phyloP scores from a whole-genome alignment of 1,140 invertebrate genomes.

The Drosophila mauritiana region DNA sequence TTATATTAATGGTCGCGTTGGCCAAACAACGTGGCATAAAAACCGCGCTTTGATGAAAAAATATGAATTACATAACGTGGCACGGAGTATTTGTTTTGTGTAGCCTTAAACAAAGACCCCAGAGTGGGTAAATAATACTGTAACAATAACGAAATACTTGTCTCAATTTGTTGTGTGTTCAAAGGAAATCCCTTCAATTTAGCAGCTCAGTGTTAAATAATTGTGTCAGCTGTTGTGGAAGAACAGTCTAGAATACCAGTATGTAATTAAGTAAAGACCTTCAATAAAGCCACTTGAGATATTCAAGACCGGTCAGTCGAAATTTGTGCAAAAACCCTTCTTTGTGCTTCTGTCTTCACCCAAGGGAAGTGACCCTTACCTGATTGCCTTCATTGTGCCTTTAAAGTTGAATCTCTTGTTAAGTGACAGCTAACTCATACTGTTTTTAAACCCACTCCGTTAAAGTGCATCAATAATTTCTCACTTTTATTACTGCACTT shows the following conservation, averaged over 20 bases:
- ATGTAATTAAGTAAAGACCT: constrained; percentile 5
- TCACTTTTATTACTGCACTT: constrained; percentile 54
- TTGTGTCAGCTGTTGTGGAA: constrained; percentile 11
- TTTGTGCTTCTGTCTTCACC: neutral
- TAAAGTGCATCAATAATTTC: constrained; percentile 38
- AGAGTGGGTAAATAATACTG: constrained; percentile 2
- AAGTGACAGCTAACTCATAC: constrained; percentile 9
- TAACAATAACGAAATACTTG: constrained; percentile 27
- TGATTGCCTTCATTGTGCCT: constrained; percentile 27
- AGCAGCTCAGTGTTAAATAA: constrained; percentile 22
- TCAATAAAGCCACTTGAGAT: constrained; percentile 9
- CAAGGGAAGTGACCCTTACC: constrained; percentile 4
- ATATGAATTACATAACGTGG: neutral
- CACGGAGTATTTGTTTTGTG: neutral
- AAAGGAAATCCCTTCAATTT: constrained; percentile 6
- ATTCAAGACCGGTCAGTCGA: constrained; percentile 16
- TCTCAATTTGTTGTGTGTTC: neutral
- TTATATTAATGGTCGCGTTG: neutral
- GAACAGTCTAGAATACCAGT: neutral
- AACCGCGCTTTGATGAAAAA: neutral
- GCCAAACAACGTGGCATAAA: neutral
- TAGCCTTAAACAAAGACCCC: neutral
- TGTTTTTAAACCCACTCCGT: neutral
- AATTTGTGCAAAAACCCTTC: constrained; percentile 27
- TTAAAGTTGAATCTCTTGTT: constrained; percentile 9